Conservation (phyloP, 2,888 invertebrate genomes). For the Dolomedes plantarius region DNA sequence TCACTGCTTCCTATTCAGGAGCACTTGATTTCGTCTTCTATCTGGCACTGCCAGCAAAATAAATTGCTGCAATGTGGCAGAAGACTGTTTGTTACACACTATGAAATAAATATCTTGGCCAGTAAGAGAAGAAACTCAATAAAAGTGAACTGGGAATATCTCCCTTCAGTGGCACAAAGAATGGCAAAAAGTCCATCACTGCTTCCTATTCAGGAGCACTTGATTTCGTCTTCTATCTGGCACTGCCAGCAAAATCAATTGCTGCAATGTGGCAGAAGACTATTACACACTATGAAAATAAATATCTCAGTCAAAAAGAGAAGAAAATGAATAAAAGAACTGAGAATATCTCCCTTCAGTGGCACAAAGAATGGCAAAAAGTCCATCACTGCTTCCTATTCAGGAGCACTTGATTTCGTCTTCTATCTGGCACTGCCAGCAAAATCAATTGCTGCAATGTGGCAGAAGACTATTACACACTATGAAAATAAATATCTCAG, state of each 20-base stretch:
- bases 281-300: too few species aligned
- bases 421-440: conserved; percentile 15
- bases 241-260: background rate
- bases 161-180: conserved; percentile 21
- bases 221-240: conserved; percentile 28
- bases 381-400: conserved; percentile 14
- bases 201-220: conserved; percentile 29
- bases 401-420: background rate
- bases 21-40: too few species aligned
- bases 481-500: too few species aligned
- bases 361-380: conserved; percentile 16
- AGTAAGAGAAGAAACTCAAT: too few species aligned
- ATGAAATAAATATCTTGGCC: too few species aligned
- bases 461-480: conserved; percentile 29
- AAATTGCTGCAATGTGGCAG: too few species aligned
- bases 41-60: too few species aligned
- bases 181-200: background rate
- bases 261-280: conserved; percentile 17
- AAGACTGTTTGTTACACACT: too few species aligned
- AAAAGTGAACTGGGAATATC: background rate
- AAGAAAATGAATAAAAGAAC: too few species aligned
- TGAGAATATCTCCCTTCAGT: conserved; percentile 23
- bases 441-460: background rate
- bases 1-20: too few species aligned
- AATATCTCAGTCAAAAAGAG: background rate